A percentile compares a stretch with the other conserved stretches of the same genome.
Conservation (phyloP, 2,113 vertebrate species). For the Neodontobutis hainanensis region DNA sequence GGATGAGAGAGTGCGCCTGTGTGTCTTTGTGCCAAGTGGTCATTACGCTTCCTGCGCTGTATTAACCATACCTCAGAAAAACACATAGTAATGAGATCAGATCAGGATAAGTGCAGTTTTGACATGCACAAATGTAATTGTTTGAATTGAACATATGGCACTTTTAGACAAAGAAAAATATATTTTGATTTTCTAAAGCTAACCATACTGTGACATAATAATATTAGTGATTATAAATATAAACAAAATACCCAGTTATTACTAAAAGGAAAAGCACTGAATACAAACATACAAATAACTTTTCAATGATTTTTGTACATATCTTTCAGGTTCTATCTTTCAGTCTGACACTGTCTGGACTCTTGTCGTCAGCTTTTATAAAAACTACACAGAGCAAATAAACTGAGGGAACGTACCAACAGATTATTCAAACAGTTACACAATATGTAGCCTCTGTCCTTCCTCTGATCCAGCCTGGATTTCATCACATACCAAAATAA, state of each 20-base stretch:
- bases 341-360: background rate
- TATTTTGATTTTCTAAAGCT: background rate
- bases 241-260: too few relatives aligned
- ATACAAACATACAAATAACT: slow-evolving; percentile 2
- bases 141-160: slow-evolving; percentile 5
- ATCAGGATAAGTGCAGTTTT: background rate
- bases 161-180: background rate
- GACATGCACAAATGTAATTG: background rate
- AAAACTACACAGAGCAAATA: background rate
- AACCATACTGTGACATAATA: too few relatives aligned
- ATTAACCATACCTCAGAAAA: slow-evolving; percentile 11
- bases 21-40: slow-evolving; percentile 43
- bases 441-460: slow-evolving; percentile 3
- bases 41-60: slow-evolving; percentile 31
- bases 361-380: background rate
- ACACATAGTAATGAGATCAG: background rate
- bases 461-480: slow-evolving; percentile 16
- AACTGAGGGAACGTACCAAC: slow-evolving; percentile 5
- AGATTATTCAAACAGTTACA: background rate
- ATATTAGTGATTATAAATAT: too few relatives aligned
- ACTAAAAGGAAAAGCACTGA: too few relatives aligned
- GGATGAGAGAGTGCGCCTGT: slow-evolving; percentile 28
- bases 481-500: slow-evolving; percentile 24
- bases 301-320: slow-evolving; percentile 13
- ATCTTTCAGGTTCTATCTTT: slow-evolving; percentile 10